Percentiles rank a stretch among this genome's conserved stretches.
Conservation (phyloP, 2,888 invertebrate species). For the Cryptops parisi region DNA sequence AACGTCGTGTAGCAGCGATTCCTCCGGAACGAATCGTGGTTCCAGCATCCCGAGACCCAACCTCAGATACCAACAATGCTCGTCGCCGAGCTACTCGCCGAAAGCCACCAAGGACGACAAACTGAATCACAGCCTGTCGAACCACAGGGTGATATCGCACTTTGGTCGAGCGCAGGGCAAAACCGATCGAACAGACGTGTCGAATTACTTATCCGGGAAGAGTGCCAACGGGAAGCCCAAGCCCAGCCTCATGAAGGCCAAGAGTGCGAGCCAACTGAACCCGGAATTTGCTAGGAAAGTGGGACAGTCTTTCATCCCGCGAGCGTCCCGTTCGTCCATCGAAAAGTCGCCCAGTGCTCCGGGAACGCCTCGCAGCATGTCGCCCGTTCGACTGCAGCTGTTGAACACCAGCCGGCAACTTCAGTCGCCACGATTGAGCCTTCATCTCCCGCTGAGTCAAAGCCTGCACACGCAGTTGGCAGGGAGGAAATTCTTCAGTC, state of each 20-base stretch:
- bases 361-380: slow-evolving; percentile 10
- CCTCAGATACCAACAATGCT: neutral
- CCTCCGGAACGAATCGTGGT: too few species aligned
- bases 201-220: neutral
- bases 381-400: slow-evolving; percentile 5
- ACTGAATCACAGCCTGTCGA: neutral
- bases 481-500: slow-evolving; percentile 9
- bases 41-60: neutral
- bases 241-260: slow-evolving; percentile 2
- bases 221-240: neutral
- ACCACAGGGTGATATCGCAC: neutral
- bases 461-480: neutral
- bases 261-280: slow-evolving; percentile 10
- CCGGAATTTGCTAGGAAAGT: slow-evolving; percentile 5
- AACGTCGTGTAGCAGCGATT: too few species aligned
- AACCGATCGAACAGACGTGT: neutral
- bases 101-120: neutral
- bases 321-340: slow-evolving; percentile 7
- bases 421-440: neutral
- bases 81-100: neutral
- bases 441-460: slow-evolving; percentile 10
- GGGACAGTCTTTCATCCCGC: slow-evolving; percentile 1
- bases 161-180: too few species aligned
- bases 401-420: neutral
- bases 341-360: slow-evolving; percentile 13